Evolutionary conservation across 2,113 vertebrate genomes (phyloP), one percentile per base, ranked within the genome.

Genomic region (Phycodurus eques): DNA sequence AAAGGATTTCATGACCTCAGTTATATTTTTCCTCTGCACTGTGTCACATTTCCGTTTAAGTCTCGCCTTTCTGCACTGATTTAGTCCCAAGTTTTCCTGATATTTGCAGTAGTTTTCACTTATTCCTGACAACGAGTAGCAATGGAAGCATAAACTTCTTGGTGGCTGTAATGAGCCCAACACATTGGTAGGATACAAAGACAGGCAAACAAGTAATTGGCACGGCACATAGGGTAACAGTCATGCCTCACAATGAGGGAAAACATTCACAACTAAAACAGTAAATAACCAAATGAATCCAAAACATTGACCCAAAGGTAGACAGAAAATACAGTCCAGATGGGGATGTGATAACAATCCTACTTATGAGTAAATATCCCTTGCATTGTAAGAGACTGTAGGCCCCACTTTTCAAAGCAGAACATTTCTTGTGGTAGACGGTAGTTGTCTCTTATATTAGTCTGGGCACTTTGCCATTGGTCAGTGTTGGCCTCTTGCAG

Each of bases 401-500:
- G 67, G 78, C 68, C 65, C 67, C 73, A 4, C 67, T 67, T 64
- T 64, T 69, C 75, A 81, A 77, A 78, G 78, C 57, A 71, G 72
- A 84, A 73, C 67, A 81, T 83, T 68, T 77, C 62, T 54, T 71
- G 65, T 83, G 80, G 78, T 78, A 77, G 71, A 69, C 85, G 80
- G 80, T 78, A 78, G 74, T 87, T 78, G 80, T 83, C 80, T 85
- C 75, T 80, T 71, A 82, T 83, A 80, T 86, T 80, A 80, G 78
- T 79, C 79, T 72, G 81, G 78, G 70, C 75, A 69, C n/a, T 39
- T 70, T 53, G 67, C 76, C 80, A 75, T 78, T 82, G 67, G 79
- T 71, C 71, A 47, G 71, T 51, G 74, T 78, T 71, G 76, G 71
- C 71, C 74, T 62, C 65, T 53, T 60, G 64, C 75, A 81, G 74